A percentile compares a stretch with the other conserved stretches of the same genome.
phyloP scores from a whole-genome alignment of 1,140 invertebrate genomes.

The Drosophila sulfurigaster region DNA sequence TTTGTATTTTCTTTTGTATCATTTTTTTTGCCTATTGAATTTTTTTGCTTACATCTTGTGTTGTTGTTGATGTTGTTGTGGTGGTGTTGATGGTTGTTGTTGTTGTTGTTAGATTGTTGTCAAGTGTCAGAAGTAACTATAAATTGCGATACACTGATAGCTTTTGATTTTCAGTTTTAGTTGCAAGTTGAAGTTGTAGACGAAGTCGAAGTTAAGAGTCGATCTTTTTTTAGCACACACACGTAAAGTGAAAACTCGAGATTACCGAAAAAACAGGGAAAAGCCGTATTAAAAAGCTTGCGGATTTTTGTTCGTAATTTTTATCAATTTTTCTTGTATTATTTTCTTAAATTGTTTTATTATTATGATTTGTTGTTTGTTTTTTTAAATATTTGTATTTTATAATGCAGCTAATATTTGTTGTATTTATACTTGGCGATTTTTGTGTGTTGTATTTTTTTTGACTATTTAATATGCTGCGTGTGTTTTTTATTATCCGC shows the following conservation, averaged over 20 bases:
- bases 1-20: slow-evolving; percentile 1
- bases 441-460: slow-evolving; percentile 34
- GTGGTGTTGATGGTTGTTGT: slow-evolving; percentile 38
- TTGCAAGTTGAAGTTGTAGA: slow-evolving; percentile 29
- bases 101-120: slow-evolving; percentile 39
- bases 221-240: slow-evolving; percentile 52
- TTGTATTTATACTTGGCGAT: slow-evolving; percentile 36
- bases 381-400: slow-evolving; percentile 1
- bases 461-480: slow-evolving; percentile 59
- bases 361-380: background rate
- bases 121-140: slow-evolving; percentile 48
- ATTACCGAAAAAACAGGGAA: slow-evolving; percentile 24
- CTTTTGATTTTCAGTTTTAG: slow-evolving; percentile 17
- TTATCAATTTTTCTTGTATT: slow-evolving; percentile 3
- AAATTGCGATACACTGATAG: slow-evolving; percentile 52
- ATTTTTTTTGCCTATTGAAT: slow-evolving; percentile 28
- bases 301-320: slow-evolving; percentile 28
- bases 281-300: slow-evolving; percentile 49
- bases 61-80: slow-evolving; percentile 20
- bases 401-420: slow-evolving; percentile 12
- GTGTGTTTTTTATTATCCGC: slow-evolving; percentile 78
- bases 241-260: slow-evolving; percentile 58
- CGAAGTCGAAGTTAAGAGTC: slow-evolving; percentile 13
- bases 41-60: slow-evolving; percentile 63
- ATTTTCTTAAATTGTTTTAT: slow-evolving; percentile 1